phyloP scores from a whole-genome alignment of 2,888 invertebrate species.

The Vannuccia rotundouncinata region DNA sequence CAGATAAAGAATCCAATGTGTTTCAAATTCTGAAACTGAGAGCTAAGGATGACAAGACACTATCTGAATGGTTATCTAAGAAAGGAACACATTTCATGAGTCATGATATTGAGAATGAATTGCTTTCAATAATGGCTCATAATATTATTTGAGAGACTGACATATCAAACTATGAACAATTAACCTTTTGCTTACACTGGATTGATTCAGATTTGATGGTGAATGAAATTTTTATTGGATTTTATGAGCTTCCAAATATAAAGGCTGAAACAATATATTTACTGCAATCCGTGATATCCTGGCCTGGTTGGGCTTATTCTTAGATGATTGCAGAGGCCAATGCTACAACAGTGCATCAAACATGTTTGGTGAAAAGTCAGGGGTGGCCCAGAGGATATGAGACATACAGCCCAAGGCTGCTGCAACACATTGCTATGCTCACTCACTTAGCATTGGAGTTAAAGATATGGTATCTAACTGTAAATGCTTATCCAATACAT shows the following conservation, averaged over 20 bases:
- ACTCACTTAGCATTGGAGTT: constrained; percentile 25
- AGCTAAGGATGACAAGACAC: constrained; percentile 21
- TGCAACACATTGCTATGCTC: constrained; percentile 31
- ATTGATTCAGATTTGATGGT: constrained; percentile 14
- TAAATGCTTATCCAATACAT: constrained; percentile 27
- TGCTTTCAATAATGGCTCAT: constrained; percentile 21
- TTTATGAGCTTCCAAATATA: constrained; percentile 20
- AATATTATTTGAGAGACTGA: constrained; percentile 21
- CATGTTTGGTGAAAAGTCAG: constrained; percentile 26
- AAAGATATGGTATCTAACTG: constrained; percentile 32
- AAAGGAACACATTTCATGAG: constrained; percentile 18
- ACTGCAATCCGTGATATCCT: constrained; percentile 18
- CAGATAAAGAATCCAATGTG: constrained; percentile 30
- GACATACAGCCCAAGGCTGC: constrained; percentile 27
- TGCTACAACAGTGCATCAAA: constrained; percentile 25
- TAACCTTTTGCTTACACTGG: background rate
- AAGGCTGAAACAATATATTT: constrained; percentile 25
- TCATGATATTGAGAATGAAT: constrained; percentile 28
- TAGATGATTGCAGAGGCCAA: constrained; percentile 32
- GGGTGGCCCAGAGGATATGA: constrained; percentile 21
- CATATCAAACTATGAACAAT: constrained; percentile 29
- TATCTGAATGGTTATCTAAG: constrained; percentile 23
- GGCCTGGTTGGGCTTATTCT: constrained; percentile 9
- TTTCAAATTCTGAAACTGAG: constrained; percentile 31
- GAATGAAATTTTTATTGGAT: constrained; percentile 29